Conservation (phyloP, 2,888 invertebrate genomes). For the Spodoptera exigua region DNA sequence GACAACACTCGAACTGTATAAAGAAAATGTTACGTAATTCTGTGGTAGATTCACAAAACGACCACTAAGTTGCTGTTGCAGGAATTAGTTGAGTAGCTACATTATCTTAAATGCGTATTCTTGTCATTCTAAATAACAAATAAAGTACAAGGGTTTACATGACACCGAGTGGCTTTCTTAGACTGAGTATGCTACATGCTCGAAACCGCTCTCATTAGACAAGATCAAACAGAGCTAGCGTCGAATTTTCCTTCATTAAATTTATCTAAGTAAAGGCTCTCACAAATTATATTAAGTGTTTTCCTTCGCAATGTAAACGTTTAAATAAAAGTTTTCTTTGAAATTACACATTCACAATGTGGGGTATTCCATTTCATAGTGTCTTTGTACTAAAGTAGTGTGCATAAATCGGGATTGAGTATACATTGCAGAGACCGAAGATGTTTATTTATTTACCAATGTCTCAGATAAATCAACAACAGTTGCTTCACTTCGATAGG, state of each 20-base stretch:
- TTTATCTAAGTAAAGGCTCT: slow-evolving; percentile 54
- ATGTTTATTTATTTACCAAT: slow-evolving; percentile 45
- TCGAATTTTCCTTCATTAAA: slow-evolving; percentile 53
- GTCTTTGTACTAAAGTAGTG: slow-evolving; percentile 19
- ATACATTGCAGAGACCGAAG: slow-evolving; percentile 27
- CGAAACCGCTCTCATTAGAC: slow-evolving; percentile 72
- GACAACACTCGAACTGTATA: slow-evolving; percentile 30
- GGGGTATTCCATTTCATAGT: slow-evolving; percentile 9
- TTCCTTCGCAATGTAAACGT: slow-evolving; percentile 16
- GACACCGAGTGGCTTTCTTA: slow-evolving; percentile 64
- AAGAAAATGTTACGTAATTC: slow-evolving; percentile 41
- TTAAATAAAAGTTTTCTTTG: slow-evolving; percentile 10
- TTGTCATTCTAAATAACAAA: slow-evolving; percentile 31
- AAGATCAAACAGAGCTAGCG: slow-evolving; percentile 70
- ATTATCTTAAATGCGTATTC: slow-evolving; percentile 27
- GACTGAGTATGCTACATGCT: slow-evolving; percentile 65
- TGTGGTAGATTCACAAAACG: slow-evolving; percentile 32
- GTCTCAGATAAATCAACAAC: slow-evolving; percentile 48
- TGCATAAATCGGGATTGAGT: slow-evolving; percentile 36
- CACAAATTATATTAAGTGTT: slow-evolving; percentile 53
- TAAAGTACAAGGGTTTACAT: slow-evolving; percentile 48
- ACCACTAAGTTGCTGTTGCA: slow-evolving; percentile 40
- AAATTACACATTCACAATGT: slow-evolving; percentile 4
- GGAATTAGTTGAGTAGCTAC: slow-evolving; percentile 38
- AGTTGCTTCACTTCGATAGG: slow-evolving; percentile 21